Evolutionary conservation across 1,140 invertebrate genomes (phyloP).

Genomic region (Pseudobourletiella spinata): DNA sequence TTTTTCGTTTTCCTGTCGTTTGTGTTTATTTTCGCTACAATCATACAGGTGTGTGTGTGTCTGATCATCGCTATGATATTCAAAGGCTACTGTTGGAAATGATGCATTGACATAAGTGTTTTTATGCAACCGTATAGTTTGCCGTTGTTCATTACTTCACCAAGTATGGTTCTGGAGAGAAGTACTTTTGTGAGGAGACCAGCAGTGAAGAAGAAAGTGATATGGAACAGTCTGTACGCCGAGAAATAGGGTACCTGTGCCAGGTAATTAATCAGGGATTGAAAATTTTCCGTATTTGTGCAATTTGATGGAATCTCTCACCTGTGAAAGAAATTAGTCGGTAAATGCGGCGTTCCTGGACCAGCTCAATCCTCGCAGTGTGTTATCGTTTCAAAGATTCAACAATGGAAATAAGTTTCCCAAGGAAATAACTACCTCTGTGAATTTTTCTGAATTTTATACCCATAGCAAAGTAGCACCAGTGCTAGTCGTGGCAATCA

Average conservation of each 20-base stretch:
- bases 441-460: neutral
- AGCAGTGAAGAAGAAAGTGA: constrained; percentile 52
- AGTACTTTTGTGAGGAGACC: constrained; percentile 61
- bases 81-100: no score
- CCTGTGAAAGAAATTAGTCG: no score
- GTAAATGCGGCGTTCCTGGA: no score
- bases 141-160: constrained; percentile 83
- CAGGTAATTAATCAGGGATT: neutral
- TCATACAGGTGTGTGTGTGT: constrained; percentile 60
- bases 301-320: no score
- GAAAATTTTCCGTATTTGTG: no score
- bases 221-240: constrained; percentile 41
- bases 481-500: neutral
- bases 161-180: constrained; percentile 77
- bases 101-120: no score
- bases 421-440: no score
- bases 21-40: constrained; percentile 77
- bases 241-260: neutral
- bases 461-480: neutral
- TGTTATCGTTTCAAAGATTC: no score
- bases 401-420: no score
- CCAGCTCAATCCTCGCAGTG: no score
- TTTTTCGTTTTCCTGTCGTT: constrained; percentile 81
- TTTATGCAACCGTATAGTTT: no score
- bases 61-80: no score